phyloP scores from a whole-genome alignment of 2,113 vertebrate genomes.

The Tachysurus fulvidraco region DNA sequence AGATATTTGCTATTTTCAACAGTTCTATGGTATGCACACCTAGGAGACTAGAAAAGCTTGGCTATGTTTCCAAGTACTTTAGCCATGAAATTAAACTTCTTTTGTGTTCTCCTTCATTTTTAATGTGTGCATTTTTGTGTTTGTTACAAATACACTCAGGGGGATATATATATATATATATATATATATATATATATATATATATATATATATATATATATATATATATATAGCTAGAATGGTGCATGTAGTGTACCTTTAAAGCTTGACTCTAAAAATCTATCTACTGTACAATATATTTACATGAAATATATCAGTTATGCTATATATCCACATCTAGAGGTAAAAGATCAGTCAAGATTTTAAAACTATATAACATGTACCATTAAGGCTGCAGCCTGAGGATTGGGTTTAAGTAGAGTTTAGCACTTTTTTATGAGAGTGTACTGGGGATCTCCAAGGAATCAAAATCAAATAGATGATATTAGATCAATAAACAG shows the following conservation, averaged over 20 bases:
- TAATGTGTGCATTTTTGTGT: too few species aligned
- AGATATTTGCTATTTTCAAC: slow-evolving; percentile 48
- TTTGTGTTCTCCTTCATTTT: too few species aligned
- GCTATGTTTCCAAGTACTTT: slow-evolving; percentile 61
- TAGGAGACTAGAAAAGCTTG: slow-evolving; percentile 36
- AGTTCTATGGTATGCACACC: slow-evolving; percentile 33
- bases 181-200: too few species aligned
- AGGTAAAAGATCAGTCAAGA: neutral
- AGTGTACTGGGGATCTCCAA: neutral
- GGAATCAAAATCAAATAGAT: neutral
- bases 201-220: too few species aligned
- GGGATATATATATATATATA: too few species aligned
- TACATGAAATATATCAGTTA: neutral
- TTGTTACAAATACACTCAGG: neutral
- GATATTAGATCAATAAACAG: neutral
- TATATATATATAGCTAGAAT: neutral
- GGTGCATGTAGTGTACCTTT: neutral
- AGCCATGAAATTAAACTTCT: slow-evolving; percentile 66
- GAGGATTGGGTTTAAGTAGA: neutral
- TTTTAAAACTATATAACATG: neutral
- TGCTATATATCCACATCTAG: neutral
- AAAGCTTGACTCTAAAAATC: too few species aligned
- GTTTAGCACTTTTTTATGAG: neutral
- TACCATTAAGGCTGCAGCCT: neutral
- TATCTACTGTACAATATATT: neutral